Evolutionary conservation across 2,888 invertebrate species (phyloP).

Genomic region (Tenthredo notha): DNA sequence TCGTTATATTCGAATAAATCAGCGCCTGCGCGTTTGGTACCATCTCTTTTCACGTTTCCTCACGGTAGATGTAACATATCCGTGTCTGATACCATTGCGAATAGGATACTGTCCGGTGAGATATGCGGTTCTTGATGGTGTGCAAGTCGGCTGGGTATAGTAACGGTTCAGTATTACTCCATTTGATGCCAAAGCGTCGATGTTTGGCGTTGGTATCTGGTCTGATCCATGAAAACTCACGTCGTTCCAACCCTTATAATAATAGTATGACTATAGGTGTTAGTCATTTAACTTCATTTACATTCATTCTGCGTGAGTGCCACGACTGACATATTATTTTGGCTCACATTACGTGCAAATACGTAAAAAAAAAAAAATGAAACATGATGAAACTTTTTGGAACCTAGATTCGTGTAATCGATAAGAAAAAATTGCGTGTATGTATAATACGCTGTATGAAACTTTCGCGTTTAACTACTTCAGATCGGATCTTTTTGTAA

Average conservation of each 20-base stretch:
- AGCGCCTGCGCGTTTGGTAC: too few relatives aligned
- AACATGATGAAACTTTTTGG: too few relatives aligned
- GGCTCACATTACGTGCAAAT: not conserved
- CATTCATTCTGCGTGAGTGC: not conserved
- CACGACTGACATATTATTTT: not conserved
- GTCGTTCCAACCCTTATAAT: conserved; percentile 90
- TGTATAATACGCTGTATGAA: too few relatives aligned
- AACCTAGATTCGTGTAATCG: too few relatives aligned
- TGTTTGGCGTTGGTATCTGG: conserved; percentile 93
- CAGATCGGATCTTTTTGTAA: too few relatives aligned
- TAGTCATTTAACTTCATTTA: not conserved
- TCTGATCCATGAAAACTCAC: conserved; percentile 93
- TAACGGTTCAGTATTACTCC: conserved; percentile 92
- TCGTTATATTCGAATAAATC: too few relatives aligned
- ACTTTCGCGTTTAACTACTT: too few relatives aligned
- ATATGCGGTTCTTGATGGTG: conserved; percentile 90
- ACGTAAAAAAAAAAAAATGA: not conserved
- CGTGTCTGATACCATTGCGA: conserved; percentile 78
- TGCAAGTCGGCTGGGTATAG: conserved; percentile 91
- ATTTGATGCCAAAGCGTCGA: conserved; percentile 91
- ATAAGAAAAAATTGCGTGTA: too few relatives aligned
- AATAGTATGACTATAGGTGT: not conserved
- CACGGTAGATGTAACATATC: too few relatives aligned
- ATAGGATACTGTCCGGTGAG: conserved; percentile 93
- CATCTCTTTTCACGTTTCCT: too few relatives aligned